These are phyloP conservation scores for Bombus confusus DNA, from an alignment of 1,140 invertebrate genomes.

Conservation along the genomic window DNA sequence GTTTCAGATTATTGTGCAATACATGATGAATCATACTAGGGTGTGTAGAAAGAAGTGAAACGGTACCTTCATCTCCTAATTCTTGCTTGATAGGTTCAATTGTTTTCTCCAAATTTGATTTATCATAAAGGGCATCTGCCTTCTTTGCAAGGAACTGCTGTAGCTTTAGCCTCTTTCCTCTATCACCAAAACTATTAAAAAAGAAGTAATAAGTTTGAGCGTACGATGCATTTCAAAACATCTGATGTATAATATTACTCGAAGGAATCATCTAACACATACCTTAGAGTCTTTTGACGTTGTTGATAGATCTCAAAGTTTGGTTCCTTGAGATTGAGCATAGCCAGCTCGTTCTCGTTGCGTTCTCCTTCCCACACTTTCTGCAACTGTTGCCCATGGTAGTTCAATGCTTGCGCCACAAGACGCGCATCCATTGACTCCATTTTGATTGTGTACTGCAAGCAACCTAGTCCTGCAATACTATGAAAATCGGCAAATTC, in stretches of 20 bases:
- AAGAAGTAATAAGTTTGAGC: not conserved
- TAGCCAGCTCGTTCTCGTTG: constrained; percentile 87
- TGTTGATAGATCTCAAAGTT: constrained; percentile 90
- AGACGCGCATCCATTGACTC: constrained; percentile 86
- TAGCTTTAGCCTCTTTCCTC: constrained; percentile 90
- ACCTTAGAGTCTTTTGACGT: constrained; percentile 87
- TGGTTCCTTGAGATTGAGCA: constrained; percentile 86
- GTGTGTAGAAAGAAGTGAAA: not conserved
- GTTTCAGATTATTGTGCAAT: constrained; percentile 6
- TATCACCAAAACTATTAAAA: constrained; percentile 88
- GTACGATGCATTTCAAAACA: too few relatives aligned
- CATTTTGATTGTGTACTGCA: constrained; percentile 65
- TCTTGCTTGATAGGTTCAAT: constrained; percentile 75
- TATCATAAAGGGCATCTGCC: constrained; percentile 87
- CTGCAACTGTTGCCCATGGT: constrained; percentile 92
- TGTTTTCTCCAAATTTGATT: constrained; percentile 83
- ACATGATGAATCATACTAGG: too few relatives aligned
- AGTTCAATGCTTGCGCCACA: constrained; percentile 89
- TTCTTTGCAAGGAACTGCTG: constrained; percentile 93
- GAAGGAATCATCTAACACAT: not conserved
- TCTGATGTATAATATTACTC: not conserved
- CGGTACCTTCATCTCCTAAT: constrained; percentile 80
- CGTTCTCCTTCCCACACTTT: constrained; percentile 92
- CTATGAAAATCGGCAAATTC: constrained; percentile 74
- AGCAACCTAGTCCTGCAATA: constrained; percentile 77